Evolutionary conservation across 1,140 invertebrate genomes (phyloP), one percentile per base, ranked within the genome.

Genomic region (Drosophila cardini): DNA sequence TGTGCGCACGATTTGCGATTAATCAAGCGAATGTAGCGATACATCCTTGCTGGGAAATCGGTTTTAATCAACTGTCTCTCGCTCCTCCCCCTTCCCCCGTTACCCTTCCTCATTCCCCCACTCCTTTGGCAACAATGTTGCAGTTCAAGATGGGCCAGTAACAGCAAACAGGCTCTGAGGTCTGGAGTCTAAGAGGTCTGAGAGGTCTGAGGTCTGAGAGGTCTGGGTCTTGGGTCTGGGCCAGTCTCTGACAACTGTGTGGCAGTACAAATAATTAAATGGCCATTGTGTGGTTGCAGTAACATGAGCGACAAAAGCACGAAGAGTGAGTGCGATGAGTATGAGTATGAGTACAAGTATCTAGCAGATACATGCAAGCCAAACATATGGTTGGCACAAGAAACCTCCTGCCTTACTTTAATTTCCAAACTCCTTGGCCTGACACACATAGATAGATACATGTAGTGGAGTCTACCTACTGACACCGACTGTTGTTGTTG

Each of bases 361-460:
- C 68, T 78, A 68, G 72, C 70, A 79, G 61, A 78, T 75, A 61
- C 70, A 76, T 68, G 70, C 57, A 56, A 67, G 53, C 65, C 58
- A 58, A 62, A 80, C 84, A 84, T 89, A 82, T 74, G 84, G 53
- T 76, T 70, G 46, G 84, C 64, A 64, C 85, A 78, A 90, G 77
- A 90, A 90, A 90, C 85, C 85, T 90, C 86, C 85, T 90, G 85
- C 85, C 85, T 90, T 90, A 90, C 85, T 90, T 90, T 90, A 90
- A 82, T 90, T 90, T 82, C 78, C 78, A 80, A 80, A 72, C 81
- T 90, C 78, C 86, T 90, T 81, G 38, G 36, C 40, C 84, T 87
- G 83, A 87, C 83, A 87, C 84, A 87, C 83, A 86, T 83, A 87
- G 78, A 83, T 86, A 78, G 53, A 78, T 62, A 10, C 9, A 15